Conservation (phyloP, 2,888 invertebrate species). For the Tortricodes alternella region DNA sequence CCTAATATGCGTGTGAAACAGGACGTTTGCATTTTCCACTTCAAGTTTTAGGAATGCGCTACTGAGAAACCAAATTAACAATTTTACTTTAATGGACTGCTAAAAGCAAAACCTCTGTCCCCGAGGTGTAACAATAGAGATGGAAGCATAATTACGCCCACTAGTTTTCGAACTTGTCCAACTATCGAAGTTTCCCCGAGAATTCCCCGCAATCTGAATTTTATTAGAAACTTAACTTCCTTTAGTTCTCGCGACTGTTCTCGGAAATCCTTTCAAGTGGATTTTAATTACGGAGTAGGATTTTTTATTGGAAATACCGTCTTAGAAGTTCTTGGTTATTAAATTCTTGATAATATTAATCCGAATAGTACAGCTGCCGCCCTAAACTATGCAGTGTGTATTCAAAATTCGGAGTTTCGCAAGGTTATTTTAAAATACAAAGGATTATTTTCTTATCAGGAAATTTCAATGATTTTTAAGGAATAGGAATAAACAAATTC, state of each 20-base stretch:
- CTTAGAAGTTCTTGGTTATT: neutral
- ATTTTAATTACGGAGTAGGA: neutral
- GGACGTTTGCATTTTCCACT: too few relatives aligned
- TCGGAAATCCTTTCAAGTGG: neutral
- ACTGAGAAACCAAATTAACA: too few relatives aligned
- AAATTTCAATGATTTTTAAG: too few relatives aligned
- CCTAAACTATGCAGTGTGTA: neutral
- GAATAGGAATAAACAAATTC: too few relatives aligned
- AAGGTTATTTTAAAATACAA: neutral
- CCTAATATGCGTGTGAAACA: too few relatives aligned
- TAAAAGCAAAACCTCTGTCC: too few relatives aligned
- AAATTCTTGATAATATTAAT: neutral
- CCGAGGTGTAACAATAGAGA: neutral
- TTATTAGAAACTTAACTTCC: constrained; percentile 2
- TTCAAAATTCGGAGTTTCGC: neutral
- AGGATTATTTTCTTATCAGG: neutral
- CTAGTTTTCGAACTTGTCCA: neutral
- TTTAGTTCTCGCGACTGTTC: neutral
- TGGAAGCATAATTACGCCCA: neutral
- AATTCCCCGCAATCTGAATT: neutral
- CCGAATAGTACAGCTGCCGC: neutral
- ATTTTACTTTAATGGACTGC: too few relatives aligned
- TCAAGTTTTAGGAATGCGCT: too few relatives aligned
- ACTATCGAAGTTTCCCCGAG: neutral
- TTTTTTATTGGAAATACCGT: neutral